phyloP scores from a whole-genome alignment of 2,797 vertebrate genomes.

The Morelia viridis region DNA sequence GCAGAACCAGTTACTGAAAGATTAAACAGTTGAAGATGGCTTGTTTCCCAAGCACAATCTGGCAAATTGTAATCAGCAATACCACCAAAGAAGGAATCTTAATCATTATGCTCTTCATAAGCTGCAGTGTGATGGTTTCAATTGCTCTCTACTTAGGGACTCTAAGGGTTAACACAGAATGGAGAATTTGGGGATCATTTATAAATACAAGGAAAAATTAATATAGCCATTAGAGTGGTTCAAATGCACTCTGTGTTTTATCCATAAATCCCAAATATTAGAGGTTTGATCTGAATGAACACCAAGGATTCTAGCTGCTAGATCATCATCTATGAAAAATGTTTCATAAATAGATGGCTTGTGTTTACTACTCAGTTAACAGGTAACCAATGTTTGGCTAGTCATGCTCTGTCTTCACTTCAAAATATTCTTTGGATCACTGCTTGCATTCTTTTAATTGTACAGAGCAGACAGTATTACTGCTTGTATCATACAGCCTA shows the following conservation, averaged over 20 bases:
- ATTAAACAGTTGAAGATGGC: background rate
- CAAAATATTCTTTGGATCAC: background rate
- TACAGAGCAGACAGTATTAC: background rate
- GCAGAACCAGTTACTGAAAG: background rate
- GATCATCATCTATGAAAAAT: background rate
- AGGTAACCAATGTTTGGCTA: background rate
- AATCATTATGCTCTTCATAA: no score
- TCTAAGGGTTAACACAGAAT: background rate
- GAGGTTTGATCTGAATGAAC: background rate
- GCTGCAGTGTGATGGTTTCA: no score
- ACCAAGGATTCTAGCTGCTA: background rate
- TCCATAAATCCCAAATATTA: background rate
- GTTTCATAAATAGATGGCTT: background rate
- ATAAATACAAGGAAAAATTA: background rate
- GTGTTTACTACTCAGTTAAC: background rate
- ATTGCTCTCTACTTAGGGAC: background rate
- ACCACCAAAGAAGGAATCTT: no score
- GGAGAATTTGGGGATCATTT: background rate
- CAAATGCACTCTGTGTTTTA: background rate
- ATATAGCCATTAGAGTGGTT: background rate
- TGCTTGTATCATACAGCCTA: background rate
- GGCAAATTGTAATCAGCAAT: background rate
- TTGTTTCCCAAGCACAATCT: background rate
- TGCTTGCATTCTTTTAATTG: background rate
- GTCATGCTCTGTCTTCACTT: no score